Conservation (phyloP, 1,140 invertebrate species). For the Brachionus koreanus region DNA sequence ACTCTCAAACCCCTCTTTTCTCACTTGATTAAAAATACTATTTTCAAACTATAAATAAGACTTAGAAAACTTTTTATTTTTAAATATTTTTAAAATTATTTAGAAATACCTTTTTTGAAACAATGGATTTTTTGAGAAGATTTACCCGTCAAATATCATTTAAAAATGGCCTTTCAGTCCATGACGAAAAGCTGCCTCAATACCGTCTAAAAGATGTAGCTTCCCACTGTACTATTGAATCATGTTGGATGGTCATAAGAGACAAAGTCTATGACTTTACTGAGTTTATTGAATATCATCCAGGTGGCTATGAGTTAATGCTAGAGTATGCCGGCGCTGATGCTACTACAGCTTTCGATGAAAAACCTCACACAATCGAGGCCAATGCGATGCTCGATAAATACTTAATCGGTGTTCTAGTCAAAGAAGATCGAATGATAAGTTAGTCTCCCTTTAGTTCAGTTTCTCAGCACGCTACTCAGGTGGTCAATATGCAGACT, state of each 20-base stretch:
- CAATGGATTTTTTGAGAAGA: conserved; percentile 43
- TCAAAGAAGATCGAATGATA: conserved; percentile 39
- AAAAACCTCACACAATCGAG: conserved; percentile 42
- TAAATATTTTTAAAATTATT: not conserved
- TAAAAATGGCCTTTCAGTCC: not conserved
- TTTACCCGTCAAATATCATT: conserved; percentile 27
- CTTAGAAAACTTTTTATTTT: not conserved
- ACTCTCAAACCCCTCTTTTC: not conserved
- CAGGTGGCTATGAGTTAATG: conserved; percentile 76
- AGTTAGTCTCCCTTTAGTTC: not conserved
- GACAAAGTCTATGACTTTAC: conserved; percentile 54
- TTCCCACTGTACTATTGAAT: conserved; percentile 48
- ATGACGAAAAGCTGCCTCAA: conserved; percentile 7
- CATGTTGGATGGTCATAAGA: conserved; percentile 52
- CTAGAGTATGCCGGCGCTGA: conserved; percentile 80
- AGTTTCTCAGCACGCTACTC: not conserved
- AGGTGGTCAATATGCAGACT: not conserved
- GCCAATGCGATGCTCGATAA: conserved; percentile 23
- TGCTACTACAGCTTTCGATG: conserved; percentile 52
- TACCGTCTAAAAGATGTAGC: conserved; percentile 49
- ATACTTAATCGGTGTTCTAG: conserved; percentile 30
- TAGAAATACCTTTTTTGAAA: not conserved
- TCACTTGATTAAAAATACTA: conserved; percentile 15
- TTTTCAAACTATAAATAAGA: conserved; percentile 41
- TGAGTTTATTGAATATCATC: conserved; percentile 65